phyloP scores from a whole-genome alignment of 2,888 invertebrate species.

The Drosophila affinis region DNA sequence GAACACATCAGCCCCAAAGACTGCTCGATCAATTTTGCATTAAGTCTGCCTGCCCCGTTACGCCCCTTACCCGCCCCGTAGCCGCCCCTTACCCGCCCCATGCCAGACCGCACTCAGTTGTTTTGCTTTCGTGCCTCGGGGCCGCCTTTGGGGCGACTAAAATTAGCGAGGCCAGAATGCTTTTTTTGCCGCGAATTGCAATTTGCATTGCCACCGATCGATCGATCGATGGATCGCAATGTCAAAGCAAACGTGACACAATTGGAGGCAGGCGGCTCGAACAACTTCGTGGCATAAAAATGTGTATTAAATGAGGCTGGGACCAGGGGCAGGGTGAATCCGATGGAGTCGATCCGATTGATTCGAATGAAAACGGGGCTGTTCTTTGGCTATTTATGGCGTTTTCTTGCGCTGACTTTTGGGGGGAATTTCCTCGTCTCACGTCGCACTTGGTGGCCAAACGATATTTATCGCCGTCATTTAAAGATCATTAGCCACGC shows the following conservation, averaged over 20 bases:
- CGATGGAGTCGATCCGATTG: background rate
- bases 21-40: slow-evolving; percentile 57
- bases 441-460: slow-evolving; percentile 39
- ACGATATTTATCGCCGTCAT: slow-evolving; percentile 57
- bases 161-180: slow-evolving; percentile 55
- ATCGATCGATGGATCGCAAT: slow-evolving; percentile 43
- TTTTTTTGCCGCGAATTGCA: slow-evolving; percentile 39
- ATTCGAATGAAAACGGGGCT: slow-evolving; percentile 6
- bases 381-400: slow-evolving; percentile 37
- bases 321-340: slow-evolving; percentile 2
- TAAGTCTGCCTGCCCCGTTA: slow-evolving; percentile 29
- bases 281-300: slow-evolving; percentile 38
- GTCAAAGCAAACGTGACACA: slow-evolving; percentile 59
- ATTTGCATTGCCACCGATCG: slow-evolving; percentile 39
- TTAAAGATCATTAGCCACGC: slow-evolving; percentile 47
- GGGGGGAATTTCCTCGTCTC: slow-evolving; percentile 10
- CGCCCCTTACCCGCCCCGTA: background rate
- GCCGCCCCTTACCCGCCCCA: background rate
- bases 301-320: slow-evolving; percentile 20
- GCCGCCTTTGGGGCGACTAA: slow-evolving; percentile 54
- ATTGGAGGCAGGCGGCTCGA: slow-evolving; percentile 21
- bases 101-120: background rate
- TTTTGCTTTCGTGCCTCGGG: slow-evolving; percentile 37
- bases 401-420: background rate
- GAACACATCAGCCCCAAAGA: slow-evolving; percentile 29